A percentile compares a stretch with the other conserved stretches of the same genome.
Conservation (phyloP, 2,113 vertebrate genomes). For the Oreochromis tanganicae region DNA sequence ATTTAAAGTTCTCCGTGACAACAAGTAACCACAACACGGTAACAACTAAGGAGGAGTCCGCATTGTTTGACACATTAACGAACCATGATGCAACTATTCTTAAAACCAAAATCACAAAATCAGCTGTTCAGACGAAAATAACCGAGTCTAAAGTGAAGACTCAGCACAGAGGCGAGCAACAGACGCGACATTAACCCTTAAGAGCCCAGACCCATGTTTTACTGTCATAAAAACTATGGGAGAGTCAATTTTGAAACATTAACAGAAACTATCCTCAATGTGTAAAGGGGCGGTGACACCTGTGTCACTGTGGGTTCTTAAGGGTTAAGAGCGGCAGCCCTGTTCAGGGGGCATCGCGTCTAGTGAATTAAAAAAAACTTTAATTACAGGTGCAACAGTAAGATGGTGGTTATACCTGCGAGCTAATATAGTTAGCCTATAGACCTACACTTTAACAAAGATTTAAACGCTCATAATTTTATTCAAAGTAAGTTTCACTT, state of each 20-base stretch:
- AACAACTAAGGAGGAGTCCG: neutral
- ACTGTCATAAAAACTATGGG: no score
- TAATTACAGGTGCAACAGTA: conserved; percentile 17
- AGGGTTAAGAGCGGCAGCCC: neutral
- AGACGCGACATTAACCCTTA: neutral
- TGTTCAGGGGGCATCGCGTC: neutral
- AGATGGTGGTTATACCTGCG: neutral
- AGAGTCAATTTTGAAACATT: no score
- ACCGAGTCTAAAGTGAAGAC: neutral
- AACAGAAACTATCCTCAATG: no score
- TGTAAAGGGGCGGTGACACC: no score
- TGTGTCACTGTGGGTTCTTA: no score
- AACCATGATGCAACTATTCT: neutral
- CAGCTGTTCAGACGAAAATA: neutral
- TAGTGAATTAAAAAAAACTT: neutral
- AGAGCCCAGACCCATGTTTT: no score
- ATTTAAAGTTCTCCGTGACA: neutral
- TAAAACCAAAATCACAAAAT: neutral
- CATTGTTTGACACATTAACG: neutral
- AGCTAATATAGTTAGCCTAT: neutral
- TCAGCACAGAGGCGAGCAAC: neutral
- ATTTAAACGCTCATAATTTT: neutral
- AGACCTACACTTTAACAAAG: neutral
- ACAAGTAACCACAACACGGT: conserved; percentile 1
- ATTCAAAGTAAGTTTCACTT: neutral